Evolutionary conservation across 2,888 invertebrate species (phyloP), one percentile per base, ranked within the genome.

Genomic region (Hermaeophaga mercurialis): DNA sequence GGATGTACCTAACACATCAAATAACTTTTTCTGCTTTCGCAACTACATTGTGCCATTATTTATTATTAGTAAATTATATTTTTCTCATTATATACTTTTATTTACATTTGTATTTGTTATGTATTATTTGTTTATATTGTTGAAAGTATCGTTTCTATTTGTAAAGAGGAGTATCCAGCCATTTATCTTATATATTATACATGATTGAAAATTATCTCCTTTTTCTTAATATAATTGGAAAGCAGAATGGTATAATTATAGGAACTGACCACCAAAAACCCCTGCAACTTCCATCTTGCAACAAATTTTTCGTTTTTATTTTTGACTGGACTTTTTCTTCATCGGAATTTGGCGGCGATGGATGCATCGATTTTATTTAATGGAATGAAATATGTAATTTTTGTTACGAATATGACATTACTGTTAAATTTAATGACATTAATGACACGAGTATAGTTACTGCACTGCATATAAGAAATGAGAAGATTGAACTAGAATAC

Each of bases 161-260:
- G 26, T 44, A 44, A 55, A 60, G 18, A n/a, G n/a, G n/a, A 34
- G 52, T 54, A 54, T 46, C 15, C 28, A 55, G 41, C 47, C 56
- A 59, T 59, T 59, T 54, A 58, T 62, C 60, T 58, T 57, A 52
- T 59, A 56, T 56, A 52, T 59, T 54, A 54, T 56, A 56, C 47
- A 57, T 52, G 47, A 36, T 33, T 41, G 53, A 63, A 48, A 12
- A 47, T 59, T 62, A 59, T 49, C 59, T 63, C 52, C 60, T 65
- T 52, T 52, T 64, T 58, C 55, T 62, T 47, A 45, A 58, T 45
- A 47, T 54, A 7, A 62, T 59, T 6, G 66, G 66, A 24, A 68
- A 62, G 11, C 59, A 62, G 47, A 67, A 63, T 12, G 66, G 66
- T 17, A 66, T 64, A 12, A 66, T 56, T 26, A 66, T 43, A 15